Evolutionary conservation across 2,888 invertebrate species (phyloP), one percentile per base, ranked within the genome.

Genomic region (Apoda limacodes): DNA sequence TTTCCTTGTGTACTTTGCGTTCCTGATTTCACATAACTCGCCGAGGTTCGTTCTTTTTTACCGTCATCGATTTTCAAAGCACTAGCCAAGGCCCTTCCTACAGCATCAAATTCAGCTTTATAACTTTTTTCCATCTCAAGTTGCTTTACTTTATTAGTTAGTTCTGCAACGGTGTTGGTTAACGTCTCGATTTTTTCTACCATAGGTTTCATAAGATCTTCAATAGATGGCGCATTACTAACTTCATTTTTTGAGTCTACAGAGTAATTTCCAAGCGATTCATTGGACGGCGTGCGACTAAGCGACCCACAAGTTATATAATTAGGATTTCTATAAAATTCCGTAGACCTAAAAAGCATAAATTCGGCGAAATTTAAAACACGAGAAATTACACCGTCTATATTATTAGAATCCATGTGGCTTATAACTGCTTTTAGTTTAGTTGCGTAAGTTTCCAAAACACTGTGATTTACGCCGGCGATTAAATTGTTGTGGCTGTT

Each of bases 401-500:
- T 54, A 9, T 72, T 57, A 6, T 67, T 64, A 0, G 51, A 41
- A 7, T 69, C 61, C 1, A 83, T 59, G 7, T 65, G 58, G 1
- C 52, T 46, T 1, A 83, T 49, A 1, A 82, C 69, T 2, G 54
- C 53, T 15, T 60, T 64, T 20, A 83, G 37, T 34, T 60, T 65
- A 3, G 62, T 60, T 4, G 50, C 46, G 32, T 81, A 76, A 1
- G 62, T 43, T 9, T 52, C 51, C 22, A 63, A 54, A 0, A 65
- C 40, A 0, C 52, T 49, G 0, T 56, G 50, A 12, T 60, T 66
- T 2, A 83, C 38, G 5, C 60, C 48, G 1, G 52, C 60, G 1
- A 76, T 64, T 7, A 76, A 52, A 35, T 76, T 76, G 35, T 69
- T 60, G 0, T 58, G 46, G 7, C 56, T 35, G 21, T 76, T 57